Base-by-base conservation (phyloP, 2,888 invertebrate genomes). In the Cheilosia urbana region DNA sequence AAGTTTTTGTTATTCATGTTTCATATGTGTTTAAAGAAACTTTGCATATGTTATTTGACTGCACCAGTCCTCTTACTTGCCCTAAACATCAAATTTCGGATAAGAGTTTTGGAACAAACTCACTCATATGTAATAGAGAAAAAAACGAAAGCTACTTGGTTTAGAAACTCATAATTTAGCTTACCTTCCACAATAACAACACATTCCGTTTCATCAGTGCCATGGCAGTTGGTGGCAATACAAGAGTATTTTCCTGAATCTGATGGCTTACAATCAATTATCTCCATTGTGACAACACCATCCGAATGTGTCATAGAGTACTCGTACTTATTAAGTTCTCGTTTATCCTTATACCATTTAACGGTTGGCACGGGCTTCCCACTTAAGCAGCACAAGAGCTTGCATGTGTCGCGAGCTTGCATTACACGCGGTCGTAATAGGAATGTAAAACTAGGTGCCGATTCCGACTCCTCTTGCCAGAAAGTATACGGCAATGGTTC, bases 241-340 rank as follows among this genome's bases (percentile, higher is more conserved):
- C 99, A 99, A 53, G 95, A 95, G 93, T 99, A 99, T 92, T 97
- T 98, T 88, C 99, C 99, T 87, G 98, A 98, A 93, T 99, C 99
- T 79, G 96, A 96, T 0, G 98, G 96, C 89, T 96, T 96, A 91
- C 98, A 98, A 93, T 98, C 97, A 88, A 97, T 95, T 89, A 99
- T 98, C 94, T 99, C 99, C 93, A 99, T 95, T 0, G 98, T 98
- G 69, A 98, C 97, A 57, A 99, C 98, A 89, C 99, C 99, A 92
- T 98, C 98, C 3, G 98, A 95, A 91, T 96, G 96, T 4, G 96
- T 95, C 96, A 98, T 97, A 71, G 97, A 95, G 92, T 97, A 98
- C 89, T 98, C 97, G 91, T 96, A 96, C 92, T 96, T 97, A 76
- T 96, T 96, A 34, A 99, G 93, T 92, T 99, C 99, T 60, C 96